phyloP scores from a whole-genome alignment of 2,888 invertebrate genomes.

The Ormia ochracea region DNA sequence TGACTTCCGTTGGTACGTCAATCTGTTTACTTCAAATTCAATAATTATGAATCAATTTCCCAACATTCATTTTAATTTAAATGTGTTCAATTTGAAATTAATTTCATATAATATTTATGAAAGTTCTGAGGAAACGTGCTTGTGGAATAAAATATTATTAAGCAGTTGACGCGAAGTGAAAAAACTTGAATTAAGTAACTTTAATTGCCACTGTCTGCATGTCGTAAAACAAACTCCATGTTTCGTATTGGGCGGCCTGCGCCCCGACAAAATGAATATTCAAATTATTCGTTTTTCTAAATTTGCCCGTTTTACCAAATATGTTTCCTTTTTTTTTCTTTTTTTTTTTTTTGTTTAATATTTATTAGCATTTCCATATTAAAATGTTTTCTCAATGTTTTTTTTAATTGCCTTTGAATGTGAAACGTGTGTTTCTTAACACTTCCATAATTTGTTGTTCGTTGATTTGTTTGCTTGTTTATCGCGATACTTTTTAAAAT shows the following conservation, averaged over 20 bases:
- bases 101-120: neutral
- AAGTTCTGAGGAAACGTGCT: slow-evolving; percentile 5
- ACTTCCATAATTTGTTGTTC: too few species aligned
- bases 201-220: neutral
- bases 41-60: neutral
- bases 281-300: neutral
- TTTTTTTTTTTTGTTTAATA: too few species aligned
- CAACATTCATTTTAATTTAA: neutral
- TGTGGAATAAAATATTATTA: neutral
- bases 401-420: neutral
- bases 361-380: neutral
- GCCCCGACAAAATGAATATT: neutral
- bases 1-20: slow-evolving; percentile 3
- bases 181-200: neutral
- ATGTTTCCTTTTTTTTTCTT: neutral
- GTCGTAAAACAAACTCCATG: too few species aligned
- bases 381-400: neutral
- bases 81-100: slow-evolving; percentile 1
- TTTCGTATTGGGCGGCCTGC: neutral
- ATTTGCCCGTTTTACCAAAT: neutral
- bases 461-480: too few species aligned
- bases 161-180: too few species aligned
- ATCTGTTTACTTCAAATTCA: neutral
- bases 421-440: neutral
- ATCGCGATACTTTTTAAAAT: too few species aligned